Conservation (phyloP, 64 coral and sea anemone species). For the Dendrophyllia cribrosa region DNA sequence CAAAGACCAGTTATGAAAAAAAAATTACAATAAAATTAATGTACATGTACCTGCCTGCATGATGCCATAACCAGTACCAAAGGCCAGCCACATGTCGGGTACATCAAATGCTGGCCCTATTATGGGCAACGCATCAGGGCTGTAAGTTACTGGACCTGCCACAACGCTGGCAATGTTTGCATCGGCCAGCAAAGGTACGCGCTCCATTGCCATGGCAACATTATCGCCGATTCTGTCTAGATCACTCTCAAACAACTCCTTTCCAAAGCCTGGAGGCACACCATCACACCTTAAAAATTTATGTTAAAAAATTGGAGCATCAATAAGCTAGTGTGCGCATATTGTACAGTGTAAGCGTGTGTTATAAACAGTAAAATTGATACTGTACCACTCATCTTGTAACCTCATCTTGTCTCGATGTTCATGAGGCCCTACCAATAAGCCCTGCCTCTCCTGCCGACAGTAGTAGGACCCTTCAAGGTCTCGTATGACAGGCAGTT, state of each 20-base stretch:
- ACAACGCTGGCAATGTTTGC: conserved; percentile 97
- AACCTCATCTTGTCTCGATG: conserved; percentile 85
- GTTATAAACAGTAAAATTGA: neutral
- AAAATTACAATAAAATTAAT: too few species aligned
- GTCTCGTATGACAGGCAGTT: conserved; percentile 91
- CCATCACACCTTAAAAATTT: conserved; percentile 93
- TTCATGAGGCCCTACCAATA: conserved; percentile 93
- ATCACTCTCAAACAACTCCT: conserved; percentile 98
- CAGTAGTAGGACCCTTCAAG: conserved; percentile 90
- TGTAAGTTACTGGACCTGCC: conserved; percentile 93
- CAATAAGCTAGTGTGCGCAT: too few species aligned
- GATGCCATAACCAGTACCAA: conserved; percentile 91
- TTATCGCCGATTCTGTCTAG: conserved; percentile 94
- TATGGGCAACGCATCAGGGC: conserved; percentile 80
- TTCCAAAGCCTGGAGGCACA: conserved; percentile 92
- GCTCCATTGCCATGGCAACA: conserved; percentile 77
- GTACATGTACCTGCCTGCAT: conserved; percentile 79
- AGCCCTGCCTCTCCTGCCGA: conserved; percentile 79
- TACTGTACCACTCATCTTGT: conserved; percentile 87
- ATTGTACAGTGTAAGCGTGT: too few species aligned
- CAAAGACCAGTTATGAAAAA: too few species aligned
- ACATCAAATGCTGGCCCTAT: conserved; percentile 85
- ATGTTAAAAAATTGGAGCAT: too few species aligned
- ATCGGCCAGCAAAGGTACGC: conserved; percentile 74
- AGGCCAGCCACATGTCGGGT: conserved; percentile 92